A percentile compares a stretch with the other conserved stretches of the same genome.
Evolutionary conservation across 2,888 invertebrate genomes (phyloP).

Genomic region (Hedychridium roseum): DNA sequence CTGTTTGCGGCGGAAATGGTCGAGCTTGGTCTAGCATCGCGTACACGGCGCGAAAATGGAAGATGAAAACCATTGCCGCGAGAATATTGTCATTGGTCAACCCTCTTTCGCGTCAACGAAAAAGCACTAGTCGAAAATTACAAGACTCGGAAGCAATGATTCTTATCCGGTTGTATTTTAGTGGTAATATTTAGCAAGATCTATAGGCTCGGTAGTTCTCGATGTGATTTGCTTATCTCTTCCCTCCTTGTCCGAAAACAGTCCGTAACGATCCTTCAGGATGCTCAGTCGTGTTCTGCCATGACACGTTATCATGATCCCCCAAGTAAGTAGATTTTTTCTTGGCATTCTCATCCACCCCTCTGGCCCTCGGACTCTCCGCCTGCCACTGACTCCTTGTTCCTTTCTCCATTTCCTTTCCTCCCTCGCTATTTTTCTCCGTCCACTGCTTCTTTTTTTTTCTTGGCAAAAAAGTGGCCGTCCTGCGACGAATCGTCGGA

Average conservation of each 20-base stretch:
- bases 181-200: no score
- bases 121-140: no score
- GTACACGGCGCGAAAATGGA: not conserved
- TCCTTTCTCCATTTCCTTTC: not conserved
- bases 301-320: constrained; percentile 1
- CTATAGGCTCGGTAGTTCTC: no score
- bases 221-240: no score
- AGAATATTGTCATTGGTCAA: not conserved
- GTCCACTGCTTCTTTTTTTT: not conserved
- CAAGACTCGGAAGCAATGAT: constrained; percentile 1
- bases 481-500: constrained; percentile 29
- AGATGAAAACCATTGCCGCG: not conserved
- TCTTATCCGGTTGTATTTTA: no score
- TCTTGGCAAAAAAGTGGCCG: constrained; percentile 18
- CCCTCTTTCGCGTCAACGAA: not conserved
- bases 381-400: not conserved
- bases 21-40: no score
- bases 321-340: constrained; percentile 2
- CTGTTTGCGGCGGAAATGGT: not conserved
- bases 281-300: not conserved
- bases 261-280: no score
- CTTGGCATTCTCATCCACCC: constrained; percentile 4
- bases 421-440: not conserved
- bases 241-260: no score
- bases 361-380: not conserved